A percentile compares a stretch with the other conserved stretches of the same genome.
These are phyloP conservation scores for Drosophila arawakana DNA, from an alignment of 1,140 invertebrate genomes.

Conservation along the genomic window DNA sequence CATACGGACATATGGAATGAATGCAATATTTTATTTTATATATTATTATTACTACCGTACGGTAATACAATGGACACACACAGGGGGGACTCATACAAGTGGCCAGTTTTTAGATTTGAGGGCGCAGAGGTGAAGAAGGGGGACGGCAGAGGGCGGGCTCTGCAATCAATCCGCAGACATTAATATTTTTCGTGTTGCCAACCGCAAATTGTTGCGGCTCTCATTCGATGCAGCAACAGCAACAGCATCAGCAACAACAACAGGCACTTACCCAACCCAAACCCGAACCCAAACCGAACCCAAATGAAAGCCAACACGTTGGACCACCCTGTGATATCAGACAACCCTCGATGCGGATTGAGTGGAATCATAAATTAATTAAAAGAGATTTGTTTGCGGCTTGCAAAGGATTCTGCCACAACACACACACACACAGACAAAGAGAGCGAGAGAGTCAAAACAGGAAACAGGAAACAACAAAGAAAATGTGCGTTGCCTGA, in stretches of 20 bases:
- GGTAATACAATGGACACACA: slow-evolving; percentile 47
- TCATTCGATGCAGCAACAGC: slow-evolving; percentile 30
- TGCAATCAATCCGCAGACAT: slow-evolving; percentile 83
- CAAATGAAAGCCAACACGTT: not conserved
- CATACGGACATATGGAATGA: slow-evolving; percentile 47
- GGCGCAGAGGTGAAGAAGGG: not conserved
- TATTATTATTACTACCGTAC: slow-evolving; percentile 59
- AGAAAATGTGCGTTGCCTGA: slow-evolving; percentile 71
- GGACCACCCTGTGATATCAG: slow-evolving; percentile 41
- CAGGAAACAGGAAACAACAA: slow-evolving; percentile 58
- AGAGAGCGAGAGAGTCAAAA: slow-evolving; percentile 48
- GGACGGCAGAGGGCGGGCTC: slow-evolving; percentile 1
- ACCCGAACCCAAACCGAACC: not conserved
- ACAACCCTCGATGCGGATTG: slow-evolving; percentile 80
- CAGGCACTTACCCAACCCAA: slow-evolving; percentile 24
- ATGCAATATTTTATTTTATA: slow-evolving; percentile 76
- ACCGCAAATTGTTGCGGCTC: slow-evolving; percentile 81
- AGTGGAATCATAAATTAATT: slow-evolving; percentile 84
- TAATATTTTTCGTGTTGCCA: slow-evolving; percentile 82
- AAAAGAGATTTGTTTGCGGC: slow-evolving; percentile 84
- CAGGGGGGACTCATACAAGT: slow-evolving; percentile 63
- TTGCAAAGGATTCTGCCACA: slow-evolving; percentile 79
- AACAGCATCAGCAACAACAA: slow-evolving; percentile 28
- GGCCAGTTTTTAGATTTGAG: slow-evolving; percentile 55
- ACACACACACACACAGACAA: slow-evolving; percentile 23